A percentile compares a stretch with the other conserved stretches of the same genome.
Evolutionary conservation across 1,140 invertebrate genomes (phyloP).

Genomic region (Cotesia vestalis): DNA sequence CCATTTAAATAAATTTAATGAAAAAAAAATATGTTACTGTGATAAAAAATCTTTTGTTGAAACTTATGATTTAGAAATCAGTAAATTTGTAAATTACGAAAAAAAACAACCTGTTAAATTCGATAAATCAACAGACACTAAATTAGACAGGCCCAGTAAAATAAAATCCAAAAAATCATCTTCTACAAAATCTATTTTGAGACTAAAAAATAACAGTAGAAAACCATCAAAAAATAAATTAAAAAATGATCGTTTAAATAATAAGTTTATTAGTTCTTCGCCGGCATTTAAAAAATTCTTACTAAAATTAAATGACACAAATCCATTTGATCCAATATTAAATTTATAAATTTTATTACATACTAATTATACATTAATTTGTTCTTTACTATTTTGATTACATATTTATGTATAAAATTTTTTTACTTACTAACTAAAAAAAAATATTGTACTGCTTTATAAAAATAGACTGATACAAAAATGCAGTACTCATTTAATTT

Average conservation of each 20-base stretch:
- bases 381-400: not conserved
- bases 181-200: not conserved
- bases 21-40: conserved; percentile 8
- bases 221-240: conserved; percentile 2
- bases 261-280: conserved; percentile 36
- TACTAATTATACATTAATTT: conserved; percentile 19
- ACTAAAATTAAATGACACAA: conserved; percentile 26
- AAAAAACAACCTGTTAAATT: conserved; percentile 3
- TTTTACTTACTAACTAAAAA: not conserved
- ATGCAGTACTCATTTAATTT: no score
- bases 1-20: no score
- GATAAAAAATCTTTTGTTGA: not conserved
- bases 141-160: no score
- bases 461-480: no score
- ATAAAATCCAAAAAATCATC: no score
- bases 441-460: no score
- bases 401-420: not conserved
- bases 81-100: conserved; percentile 11
- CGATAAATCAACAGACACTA: no score
- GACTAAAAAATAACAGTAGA: not conserved
- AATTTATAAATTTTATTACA: conserved; percentile 15
- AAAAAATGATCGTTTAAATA: conserved; percentile 25
- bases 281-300: conserved; percentile 42
- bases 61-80: conserved; percentile 18
- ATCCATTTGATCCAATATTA: conserved; percentile 1